Base-by-base conservation (phyloP, 2,888 invertebrate species). In the Brachylomia viminalis region DNA sequence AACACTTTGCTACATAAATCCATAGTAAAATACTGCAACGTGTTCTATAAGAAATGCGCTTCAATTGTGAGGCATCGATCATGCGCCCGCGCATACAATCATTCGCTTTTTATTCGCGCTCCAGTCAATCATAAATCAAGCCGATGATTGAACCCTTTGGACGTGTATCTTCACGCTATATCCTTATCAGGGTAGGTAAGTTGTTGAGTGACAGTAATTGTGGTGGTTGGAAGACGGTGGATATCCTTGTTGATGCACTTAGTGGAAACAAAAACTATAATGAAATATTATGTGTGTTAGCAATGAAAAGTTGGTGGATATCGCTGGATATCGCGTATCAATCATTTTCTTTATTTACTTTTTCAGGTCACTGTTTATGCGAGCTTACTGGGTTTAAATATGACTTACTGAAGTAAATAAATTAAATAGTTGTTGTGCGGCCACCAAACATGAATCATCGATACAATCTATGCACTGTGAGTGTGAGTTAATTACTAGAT, bases 61-160 rank as follows among this genome's bases (percentile, higher is more conserved):
- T 78, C 77, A 72, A 86, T 79, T 87, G 79, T 81, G 54, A n/a
- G 76, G 73, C 38, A 79, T 87, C 86, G 54, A 86, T 86, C 88
- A 79, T 85, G 86, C 84, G 84, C 79, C 49, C 27, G 75, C 85
- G 85, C 87, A 79, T 75, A 78, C 86, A 74, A 82, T 77, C 84
- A 84, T 77, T 66, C 72, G 81, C 82, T 76, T 85, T 86, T 86
- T 85, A 82, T 81, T 74, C 79, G 80, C 82, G 73, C 71, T 80
- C 65, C 76, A 83, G 84, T 85, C 84, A 83, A 81, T 87, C 84
- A 88, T 89, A 91, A 90, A 90, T 90, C 91, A 89, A 86, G 83
- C 80, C 78, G 76, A 84, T 82, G 79, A 83, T 84, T 85, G 85
- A 78, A 79, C 78, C 77, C 68, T 68, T 84, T 65, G 71, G 65